phyloP scores from a whole-genome alignment of 2,888 invertebrate genomes.

The Cheilosia soror region DNA sequence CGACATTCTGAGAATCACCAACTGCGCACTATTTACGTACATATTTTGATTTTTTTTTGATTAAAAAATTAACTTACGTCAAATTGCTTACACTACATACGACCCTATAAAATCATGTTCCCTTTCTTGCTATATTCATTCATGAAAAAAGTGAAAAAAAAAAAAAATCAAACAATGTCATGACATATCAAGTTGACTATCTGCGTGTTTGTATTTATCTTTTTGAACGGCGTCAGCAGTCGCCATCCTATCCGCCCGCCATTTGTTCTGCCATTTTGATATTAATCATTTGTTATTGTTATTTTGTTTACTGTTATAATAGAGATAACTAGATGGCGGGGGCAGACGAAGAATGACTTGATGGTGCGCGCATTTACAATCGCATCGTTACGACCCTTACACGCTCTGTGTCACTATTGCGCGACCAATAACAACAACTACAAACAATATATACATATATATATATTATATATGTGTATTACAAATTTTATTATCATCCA shows the following conservation, averaged over 20 bases:
- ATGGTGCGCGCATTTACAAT: slow-evolving; percentile 50
- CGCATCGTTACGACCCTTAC: slow-evolving; percentile 13
- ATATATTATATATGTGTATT: too few species aligned
- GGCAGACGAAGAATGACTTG: slow-evolving; percentile 25
- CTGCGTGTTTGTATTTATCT: slow-evolving; percentile 11
- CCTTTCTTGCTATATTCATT: slow-evolving; percentile 46
- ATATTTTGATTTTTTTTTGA: slow-evolving; percentile 12
- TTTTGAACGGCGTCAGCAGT: slow-evolving; percentile 37
- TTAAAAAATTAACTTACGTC: slow-evolving; percentile 50
- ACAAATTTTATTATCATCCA: slow-evolving; percentile 17
- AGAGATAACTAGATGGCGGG: neutral
- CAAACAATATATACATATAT: too few species aligned
- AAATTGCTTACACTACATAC: slow-evolving; percentile 54
- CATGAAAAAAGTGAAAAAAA: slow-evolving; percentile 30
- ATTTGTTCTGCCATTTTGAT: slow-evolving; percentile 53
- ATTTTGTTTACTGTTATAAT: slow-evolving; percentile 53
- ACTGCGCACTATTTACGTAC: slow-evolving; percentile 55
- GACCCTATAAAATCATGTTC: slow-evolving; percentile 47
- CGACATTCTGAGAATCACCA: slow-evolving; percentile 48
- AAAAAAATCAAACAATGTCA: slow-evolving; percentile 12
- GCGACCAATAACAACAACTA: neutral
- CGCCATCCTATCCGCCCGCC: slow-evolving; percentile 50
- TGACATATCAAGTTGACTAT: slow-evolving; percentile 6
- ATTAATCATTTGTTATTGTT: slow-evolving; percentile 63
- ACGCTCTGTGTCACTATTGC: slow-evolving; percentile 2